These are phyloP conservation scores for Polymixis flavicincta DNA, from an alignment of 2,888 invertebrate genomes.

Conservation along the genomic window DNA sequence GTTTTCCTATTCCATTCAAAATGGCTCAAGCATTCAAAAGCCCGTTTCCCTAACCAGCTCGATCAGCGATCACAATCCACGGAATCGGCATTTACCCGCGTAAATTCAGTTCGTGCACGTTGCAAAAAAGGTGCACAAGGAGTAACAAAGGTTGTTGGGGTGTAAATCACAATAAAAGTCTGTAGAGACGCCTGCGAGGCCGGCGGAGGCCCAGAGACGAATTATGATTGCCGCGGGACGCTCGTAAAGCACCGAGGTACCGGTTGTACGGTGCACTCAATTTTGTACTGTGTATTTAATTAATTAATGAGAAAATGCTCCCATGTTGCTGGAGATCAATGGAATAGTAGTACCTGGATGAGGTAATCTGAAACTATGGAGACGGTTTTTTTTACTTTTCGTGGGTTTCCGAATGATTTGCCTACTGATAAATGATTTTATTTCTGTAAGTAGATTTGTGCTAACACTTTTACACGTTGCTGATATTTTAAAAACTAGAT, in stretches of 20 bases:
- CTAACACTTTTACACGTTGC: too few relatives aligned
- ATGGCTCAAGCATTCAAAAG: conserved; percentile 6
- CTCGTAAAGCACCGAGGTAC: conserved; percentile 76
- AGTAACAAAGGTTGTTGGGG: conserved; percentile 77
- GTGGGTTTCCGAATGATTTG: not conserved
- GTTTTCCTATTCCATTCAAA: not conserved
- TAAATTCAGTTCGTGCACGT: conserved; percentile 71
- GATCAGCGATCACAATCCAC: conserved; percentile 62
- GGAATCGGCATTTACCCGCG: conserved; percentile 68
- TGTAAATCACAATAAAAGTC: conserved; percentile 90
- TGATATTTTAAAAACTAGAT: too few relatives aligned
- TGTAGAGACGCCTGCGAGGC: conserved; percentile 81
- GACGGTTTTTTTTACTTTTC: not conserved
- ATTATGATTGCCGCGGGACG: conserved; percentile 82
- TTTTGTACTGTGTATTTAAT: conserved; percentile 69
- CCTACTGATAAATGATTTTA: too few relatives aligned
- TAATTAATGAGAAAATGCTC: conserved; percentile 66
- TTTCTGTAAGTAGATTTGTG: too few relatives aligned
- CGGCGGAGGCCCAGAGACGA: conserved; percentile 80
- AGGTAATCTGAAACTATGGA: not conserved
- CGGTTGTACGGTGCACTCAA: conserved; percentile 71
- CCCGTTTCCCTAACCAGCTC: conserved; percentile 39
- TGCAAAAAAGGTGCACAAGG: conserved; percentile 68
- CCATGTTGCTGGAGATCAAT: conserved; percentile 35
- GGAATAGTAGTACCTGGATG: conserved; percentile 16